Percentiles rank a stretch among this genome's conserved stretches.
Conservation (phyloP, 2,113 vertebrate species). For the Phyllostomus hastatus region DNA sequence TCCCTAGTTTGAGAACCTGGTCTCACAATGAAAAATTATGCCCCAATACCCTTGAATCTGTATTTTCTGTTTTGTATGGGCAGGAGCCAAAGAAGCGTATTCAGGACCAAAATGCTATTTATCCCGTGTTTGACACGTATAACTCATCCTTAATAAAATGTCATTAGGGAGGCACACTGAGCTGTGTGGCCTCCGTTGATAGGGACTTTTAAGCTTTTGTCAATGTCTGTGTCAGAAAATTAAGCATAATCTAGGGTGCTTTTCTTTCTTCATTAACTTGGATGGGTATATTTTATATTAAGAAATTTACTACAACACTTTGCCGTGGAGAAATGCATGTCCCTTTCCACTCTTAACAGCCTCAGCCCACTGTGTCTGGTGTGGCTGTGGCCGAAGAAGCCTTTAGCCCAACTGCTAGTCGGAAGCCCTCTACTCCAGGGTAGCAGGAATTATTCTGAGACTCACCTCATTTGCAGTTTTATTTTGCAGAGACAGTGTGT, state of each 20-base stretch:
- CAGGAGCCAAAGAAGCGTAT: slow-evolving; percentile 57
- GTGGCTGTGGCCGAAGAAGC: neutral
- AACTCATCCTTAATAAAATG: slow-evolving; percentile 66
- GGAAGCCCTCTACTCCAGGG: neutral
- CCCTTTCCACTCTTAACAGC: neutral
- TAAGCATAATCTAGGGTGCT: slow-evolving; percentile 52
- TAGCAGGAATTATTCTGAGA: neutral
- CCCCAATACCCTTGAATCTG: slow-evolving; percentile 4
- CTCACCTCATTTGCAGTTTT: neutral
- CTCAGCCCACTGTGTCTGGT: neutral
- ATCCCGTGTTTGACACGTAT: slow-evolving; percentile 68
- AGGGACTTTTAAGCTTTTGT: slow-evolving; percentile 32
- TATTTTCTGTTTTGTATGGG: slow-evolving; percentile 62
- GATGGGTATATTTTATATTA: neutral
- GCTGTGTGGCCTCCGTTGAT: slow-evolving; percentile 50
- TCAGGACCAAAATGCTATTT: slow-evolving; percentile 63
- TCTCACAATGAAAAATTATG: neutral
- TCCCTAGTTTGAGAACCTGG: neutral
- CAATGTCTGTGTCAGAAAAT: slow-evolving; percentile 65
- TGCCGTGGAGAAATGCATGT: slow-evolving; percentile 13
- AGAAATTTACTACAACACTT: neutral
- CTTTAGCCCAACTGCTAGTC: neutral
- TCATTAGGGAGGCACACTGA: slow-evolving; percentile 63
- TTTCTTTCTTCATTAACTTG: slow-evolving; percentile 49
- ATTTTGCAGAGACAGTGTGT: neutral